Percentiles rank a stretch among this genome's conserved stretches.
These are phyloP conservation scores for Hyperoplus immaculatus DNA, from an alignment of 2,797 vertebrate species.

Conservation along the genomic window DNA sequence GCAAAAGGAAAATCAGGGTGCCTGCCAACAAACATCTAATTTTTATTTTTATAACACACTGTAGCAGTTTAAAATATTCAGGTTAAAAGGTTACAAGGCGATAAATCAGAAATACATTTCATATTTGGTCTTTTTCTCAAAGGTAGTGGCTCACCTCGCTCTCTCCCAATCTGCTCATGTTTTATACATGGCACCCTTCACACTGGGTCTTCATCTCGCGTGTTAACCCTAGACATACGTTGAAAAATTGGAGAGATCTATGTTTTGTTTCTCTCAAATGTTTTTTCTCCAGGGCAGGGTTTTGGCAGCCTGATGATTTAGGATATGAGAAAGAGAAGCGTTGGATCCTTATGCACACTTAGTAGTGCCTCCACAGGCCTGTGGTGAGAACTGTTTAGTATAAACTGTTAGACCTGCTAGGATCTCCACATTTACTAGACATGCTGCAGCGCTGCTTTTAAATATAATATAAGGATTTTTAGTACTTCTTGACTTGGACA, in stretches of 20 bases:
- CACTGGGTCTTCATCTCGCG: conserved; percentile 70
- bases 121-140: conserved; percentile 60
- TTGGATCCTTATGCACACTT: conserved; percentile 39
- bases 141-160: conserved; percentile 63
- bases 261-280: conserved; percentile 75
- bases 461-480: conserved; percentile 10
- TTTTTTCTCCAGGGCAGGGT: conserved; percentile 62
- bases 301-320: conserved; percentile 56
- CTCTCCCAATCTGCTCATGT: conserved; percentile 69
- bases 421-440: neutral
- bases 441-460: conserved; percentile 4
- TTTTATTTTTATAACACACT: conserved; percentile 31
- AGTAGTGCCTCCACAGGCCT: conserved; percentile 29
- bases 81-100: conserved; percentile 69
- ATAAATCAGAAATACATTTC: conserved; percentile 65
- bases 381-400: neutral
- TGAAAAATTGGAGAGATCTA: conserved; percentile 57
- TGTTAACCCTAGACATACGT: conserved; percentile 59
- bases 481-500: conserved; percentile 16
- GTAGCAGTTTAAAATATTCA: conserved; percentile 34
- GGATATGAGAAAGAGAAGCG: conserved; percentile 50
- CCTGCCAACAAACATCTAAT: conserved; percentile 11
- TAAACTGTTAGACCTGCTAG: conserved; percentile 9
- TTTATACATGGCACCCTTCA: conserved; percentile 76
- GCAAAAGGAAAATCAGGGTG: conserved; percentile 1